Conservation (phyloP, 2,113 vertebrate species). For the Macheiramphus alcinus region DNA sequence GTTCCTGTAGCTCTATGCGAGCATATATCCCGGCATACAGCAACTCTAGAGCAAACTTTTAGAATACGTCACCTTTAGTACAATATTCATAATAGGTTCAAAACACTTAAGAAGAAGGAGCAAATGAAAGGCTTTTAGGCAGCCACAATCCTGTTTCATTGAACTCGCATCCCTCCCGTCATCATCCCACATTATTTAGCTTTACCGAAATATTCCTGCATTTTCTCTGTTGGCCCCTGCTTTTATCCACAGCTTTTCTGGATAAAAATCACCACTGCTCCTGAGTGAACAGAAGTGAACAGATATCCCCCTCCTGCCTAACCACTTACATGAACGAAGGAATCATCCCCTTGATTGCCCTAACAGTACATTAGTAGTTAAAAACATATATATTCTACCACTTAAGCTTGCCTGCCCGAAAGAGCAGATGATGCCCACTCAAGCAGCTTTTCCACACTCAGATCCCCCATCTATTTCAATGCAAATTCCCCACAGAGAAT, state of each 20-base stretch:
- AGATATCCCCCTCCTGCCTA: not conserved
- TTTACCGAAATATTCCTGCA: not conserved
- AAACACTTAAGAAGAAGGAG: not conserved
- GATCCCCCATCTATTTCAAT: not conserved
- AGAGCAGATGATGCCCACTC: conserved; percentile 34
- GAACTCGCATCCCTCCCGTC: not conserved
- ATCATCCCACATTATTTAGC: not conserved
- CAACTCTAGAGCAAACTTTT: not conserved
- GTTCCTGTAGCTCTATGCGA: not conserved
- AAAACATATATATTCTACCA: not conserved
- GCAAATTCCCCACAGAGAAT: not conserved
- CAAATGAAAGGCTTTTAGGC: not conserved
- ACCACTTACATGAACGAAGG: not conserved
- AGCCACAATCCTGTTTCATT: not conserved
- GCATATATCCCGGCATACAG: not conserved
- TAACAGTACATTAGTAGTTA: not conserved
- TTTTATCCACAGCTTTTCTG: not conserved
- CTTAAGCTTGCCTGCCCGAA: not conserved
- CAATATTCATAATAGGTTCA: not conserved
- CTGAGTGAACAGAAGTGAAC: not conserved
- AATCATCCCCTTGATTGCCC: not conserved
- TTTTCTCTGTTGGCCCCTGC: not conserved
- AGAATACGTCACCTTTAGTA: not conserved
- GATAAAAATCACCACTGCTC: not conserved
- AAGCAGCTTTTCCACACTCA: not conserved